phyloP scores from a whole-genome alignment of 2,113 vertebrate species.

The Seriola aureovittata region DNA sequence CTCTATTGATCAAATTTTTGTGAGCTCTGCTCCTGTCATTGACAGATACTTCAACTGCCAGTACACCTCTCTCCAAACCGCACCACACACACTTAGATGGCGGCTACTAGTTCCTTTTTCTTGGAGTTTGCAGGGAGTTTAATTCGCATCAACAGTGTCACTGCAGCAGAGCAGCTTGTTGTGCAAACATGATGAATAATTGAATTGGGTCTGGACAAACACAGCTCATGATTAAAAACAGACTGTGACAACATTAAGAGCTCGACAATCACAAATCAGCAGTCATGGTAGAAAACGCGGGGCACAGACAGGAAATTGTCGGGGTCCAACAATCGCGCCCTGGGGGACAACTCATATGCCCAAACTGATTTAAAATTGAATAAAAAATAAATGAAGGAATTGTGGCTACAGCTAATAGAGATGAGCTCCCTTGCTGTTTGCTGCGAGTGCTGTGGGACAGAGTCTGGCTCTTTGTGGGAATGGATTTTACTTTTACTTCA shows the following conservation, averaged over 20 bases:
- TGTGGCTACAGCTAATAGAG: constrained; percentile 16
- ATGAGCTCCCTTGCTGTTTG: constrained; percentile 20
- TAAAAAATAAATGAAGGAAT: constrained; percentile 28
- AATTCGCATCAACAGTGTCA: neutral
- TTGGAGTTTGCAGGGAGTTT: constrained; percentile 10
- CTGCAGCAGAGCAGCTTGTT: constrained; percentile 14
- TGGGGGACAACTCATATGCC: constrained; percentile 8
- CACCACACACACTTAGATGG: neutral
- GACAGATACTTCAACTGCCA: constrained; percentile 27
- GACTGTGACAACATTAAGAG: constrained; percentile 52
- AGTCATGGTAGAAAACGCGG: neutral
- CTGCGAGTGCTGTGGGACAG: neutral
- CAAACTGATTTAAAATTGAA: constrained; percentile 39
- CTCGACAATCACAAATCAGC: constrained; percentile 36
- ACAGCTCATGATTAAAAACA: constrained; percentile 57
- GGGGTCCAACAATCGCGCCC: constrained; percentile 16
- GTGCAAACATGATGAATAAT: constrained; percentile 64
- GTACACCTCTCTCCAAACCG: neutral
- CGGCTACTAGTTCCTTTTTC: neutral
- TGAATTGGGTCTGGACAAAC: constrained; percentile 65
- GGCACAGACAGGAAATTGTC: constrained; percentile 16
- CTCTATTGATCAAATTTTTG: constrained; percentile 24
- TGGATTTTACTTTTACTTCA: constrained; percentile 43
- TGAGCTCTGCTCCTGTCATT: neutral
- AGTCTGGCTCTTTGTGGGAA: constrained; percentile 12